Conservation (phyloP, 2,113 vertebrate genomes). For the Rhynchomys soricoides region DNA sequence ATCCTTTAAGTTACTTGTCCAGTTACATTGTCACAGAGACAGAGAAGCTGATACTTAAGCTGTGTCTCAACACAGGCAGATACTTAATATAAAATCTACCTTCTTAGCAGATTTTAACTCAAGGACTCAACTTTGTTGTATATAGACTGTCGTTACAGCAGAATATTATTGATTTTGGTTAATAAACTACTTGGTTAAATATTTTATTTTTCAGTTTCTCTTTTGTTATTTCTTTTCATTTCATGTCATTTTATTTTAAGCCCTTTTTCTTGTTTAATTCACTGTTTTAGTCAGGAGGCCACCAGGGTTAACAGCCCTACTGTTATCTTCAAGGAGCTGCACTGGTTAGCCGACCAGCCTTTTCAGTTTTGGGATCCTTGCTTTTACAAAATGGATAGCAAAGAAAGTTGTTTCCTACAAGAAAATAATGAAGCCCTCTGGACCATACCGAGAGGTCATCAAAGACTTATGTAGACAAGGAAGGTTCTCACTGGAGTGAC, state of each 20-base stretch:
- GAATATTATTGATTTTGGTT: conserved; percentile 10
- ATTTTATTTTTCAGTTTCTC: background rate
- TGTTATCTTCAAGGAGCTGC: background rate
- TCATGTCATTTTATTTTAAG: no score
- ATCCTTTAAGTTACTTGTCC: background rate
- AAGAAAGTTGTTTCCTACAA: background rate
- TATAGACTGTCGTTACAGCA: background rate
- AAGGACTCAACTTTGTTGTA: background rate
- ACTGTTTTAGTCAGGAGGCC: conserved; percentile 23
- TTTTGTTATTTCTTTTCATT: background rate
- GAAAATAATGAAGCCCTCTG: background rate
- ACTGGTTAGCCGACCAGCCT: background rate
- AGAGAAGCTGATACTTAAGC: background rate
- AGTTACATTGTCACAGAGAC: background rate
- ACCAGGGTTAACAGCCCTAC: background rate
- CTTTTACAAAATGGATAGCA: background rate
- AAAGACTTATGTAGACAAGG: background rate
- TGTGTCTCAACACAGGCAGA: background rate
- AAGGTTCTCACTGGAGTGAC: background rate
- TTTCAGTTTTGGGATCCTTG: conserved; percentile 32
- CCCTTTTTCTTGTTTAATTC: conserved; percentile 10
- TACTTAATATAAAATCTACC: background rate
- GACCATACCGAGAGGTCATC: background rate
- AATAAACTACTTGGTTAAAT: conserved; percentile 16
- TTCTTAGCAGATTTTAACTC: background rate